Conservation (phyloP, 2,888 invertebrate genomes). For the Orthosia gothica region DNA sequence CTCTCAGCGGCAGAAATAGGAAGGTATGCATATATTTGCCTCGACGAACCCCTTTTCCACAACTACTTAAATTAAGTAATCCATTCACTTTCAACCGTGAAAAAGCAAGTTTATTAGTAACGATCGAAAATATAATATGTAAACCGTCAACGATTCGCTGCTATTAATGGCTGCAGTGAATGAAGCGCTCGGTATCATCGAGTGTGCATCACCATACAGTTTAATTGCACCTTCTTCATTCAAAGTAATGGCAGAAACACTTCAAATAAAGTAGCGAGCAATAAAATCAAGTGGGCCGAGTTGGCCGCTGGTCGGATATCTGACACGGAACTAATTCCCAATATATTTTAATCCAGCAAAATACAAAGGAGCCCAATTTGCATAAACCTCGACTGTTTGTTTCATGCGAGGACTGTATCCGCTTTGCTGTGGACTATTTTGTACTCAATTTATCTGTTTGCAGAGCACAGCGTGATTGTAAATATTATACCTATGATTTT, state of each 20-base stretch:
- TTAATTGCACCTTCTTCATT: constrained; percentile 69
- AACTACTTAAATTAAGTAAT: constrained; percentile 1
- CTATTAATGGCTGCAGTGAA: constrained; percentile 36
- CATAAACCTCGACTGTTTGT: constrained; percentile 91
- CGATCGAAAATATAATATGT: constrained; percentile 14
- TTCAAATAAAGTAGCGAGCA: constrained; percentile 82
- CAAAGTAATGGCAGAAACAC: constrained; percentile 73
- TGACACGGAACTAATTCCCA: constrained; percentile 90
- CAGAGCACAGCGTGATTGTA: constrained; percentile 72
- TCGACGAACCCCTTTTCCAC: background rate
- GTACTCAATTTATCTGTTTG: constrained; percentile 88
- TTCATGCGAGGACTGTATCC: constrained; percentile 89
- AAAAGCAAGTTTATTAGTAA: background rate
- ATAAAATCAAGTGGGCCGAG: constrained; percentile 85
- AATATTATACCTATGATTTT: constrained; percentile 72
- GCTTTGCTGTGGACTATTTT: constrained; percentile 87
- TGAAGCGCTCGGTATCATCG: constrained; percentile 30
- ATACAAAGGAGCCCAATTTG: constrained; percentile 91
- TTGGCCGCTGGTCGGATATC: constrained; percentile 82
- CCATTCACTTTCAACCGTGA: background rate
- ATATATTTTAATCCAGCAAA: constrained; percentile 91
- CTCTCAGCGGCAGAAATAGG: background rate
- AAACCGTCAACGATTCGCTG: background rate
- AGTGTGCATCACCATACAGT: constrained; percentile 53
- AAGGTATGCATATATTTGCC: constrained; percentile 8